These are phyloP conservation scores for Drosophila maculinotata DNA, from an alignment of 2,888 invertebrate genomes.

Conservation along the genomic window DNA sequence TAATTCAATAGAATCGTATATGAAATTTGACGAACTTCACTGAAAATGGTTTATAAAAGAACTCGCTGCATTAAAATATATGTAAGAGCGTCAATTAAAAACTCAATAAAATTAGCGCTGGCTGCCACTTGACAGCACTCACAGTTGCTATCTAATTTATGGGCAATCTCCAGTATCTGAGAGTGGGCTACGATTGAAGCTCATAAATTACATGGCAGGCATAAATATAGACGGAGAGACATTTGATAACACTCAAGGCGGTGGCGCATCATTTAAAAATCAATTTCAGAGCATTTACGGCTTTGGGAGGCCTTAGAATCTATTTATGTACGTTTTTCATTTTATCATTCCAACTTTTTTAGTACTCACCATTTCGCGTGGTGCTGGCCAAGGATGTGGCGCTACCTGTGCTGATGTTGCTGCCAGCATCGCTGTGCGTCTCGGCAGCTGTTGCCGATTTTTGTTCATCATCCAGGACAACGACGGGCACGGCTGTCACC, in stretches of 20 bases:
- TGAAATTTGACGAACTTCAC: too few species aligned
- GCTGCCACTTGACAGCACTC: constrained; percentile 37
- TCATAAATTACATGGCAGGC: constrained; percentile 21
- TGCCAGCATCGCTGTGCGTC: constrained; percentile 35
- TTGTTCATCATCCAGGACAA: constrained; percentile 90
- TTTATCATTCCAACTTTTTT: too few species aligned
- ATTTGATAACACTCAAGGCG: constrained; percentile 30
- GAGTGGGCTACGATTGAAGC: constrained; percentile 5
- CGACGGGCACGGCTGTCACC: constrained; percentile 91
- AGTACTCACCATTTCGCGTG: constrained; percentile 76
- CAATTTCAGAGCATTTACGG: constrained; percentile 60
- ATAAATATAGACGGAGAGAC: constrained; percentile 12
- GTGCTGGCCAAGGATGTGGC: constrained; percentile 67
- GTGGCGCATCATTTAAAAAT: constrained; percentile 52
- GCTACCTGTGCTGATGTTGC: constrained; percentile 44
- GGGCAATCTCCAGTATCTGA: constrained; percentile 16
- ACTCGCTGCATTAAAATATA: too few species aligned
- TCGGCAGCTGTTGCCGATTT: constrained; percentile 52
- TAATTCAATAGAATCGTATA: too few species aligned
- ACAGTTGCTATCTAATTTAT: constrained; percentile 51
- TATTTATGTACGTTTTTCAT: constrained; percentile 27
- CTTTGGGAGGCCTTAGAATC: constrained; percentile 23
- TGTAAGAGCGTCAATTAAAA: constrained; percentile 45
- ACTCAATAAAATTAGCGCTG: constrained; percentile 17
- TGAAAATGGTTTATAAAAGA: too few species aligned